phyloP scores from a whole-genome alignment of 2,113 vertebrate genomes.

The Spea multiplicata region DNA sequence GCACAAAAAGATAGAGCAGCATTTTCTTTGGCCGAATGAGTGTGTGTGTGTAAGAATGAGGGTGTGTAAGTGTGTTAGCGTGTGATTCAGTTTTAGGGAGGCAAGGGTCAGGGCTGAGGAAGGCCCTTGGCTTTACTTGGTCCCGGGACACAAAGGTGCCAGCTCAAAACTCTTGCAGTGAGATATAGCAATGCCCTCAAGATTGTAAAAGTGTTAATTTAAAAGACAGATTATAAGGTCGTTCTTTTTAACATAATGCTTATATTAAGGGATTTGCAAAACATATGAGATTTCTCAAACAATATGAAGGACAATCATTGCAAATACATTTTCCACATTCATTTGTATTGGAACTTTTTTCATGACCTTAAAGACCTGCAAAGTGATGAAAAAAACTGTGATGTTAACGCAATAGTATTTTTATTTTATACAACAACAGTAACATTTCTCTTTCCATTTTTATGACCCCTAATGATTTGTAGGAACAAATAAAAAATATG shows the following conservation, averaged over 20 bases:
- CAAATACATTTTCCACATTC: not conserved
- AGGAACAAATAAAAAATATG: not conserved
- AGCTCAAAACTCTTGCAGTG: no score
- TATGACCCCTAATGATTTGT: not conserved
- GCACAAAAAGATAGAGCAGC: no score
- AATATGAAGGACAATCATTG: not conserved
- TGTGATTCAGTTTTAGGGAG: no score
- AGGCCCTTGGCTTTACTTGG: no score
- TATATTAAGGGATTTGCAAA: not conserved
- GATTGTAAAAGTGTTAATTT: not conserved
- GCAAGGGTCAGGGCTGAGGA: no score
- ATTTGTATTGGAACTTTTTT: slow-evolving; percentile 1
- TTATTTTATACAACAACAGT: slow-evolving; percentile 7
- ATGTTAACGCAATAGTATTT: slow-evolving; percentile 2
- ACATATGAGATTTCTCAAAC: slow-evolving; percentile 13
- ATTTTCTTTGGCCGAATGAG: no score
- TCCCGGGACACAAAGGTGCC: no score
- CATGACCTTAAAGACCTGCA: not conserved
- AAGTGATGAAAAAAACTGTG: not conserved
- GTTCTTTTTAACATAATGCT: not conserved
- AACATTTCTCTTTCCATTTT: slow-evolving; percentile 4
- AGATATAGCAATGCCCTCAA: no score
- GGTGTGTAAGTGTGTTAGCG: no score
- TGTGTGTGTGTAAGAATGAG: no score
- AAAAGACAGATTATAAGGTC: not conserved